Evolutionary conservation across 2,113 vertebrate species (phyloP), one percentile per base, ranked within the genome.

Genomic region (Malaclemys terrapin): DNA sequence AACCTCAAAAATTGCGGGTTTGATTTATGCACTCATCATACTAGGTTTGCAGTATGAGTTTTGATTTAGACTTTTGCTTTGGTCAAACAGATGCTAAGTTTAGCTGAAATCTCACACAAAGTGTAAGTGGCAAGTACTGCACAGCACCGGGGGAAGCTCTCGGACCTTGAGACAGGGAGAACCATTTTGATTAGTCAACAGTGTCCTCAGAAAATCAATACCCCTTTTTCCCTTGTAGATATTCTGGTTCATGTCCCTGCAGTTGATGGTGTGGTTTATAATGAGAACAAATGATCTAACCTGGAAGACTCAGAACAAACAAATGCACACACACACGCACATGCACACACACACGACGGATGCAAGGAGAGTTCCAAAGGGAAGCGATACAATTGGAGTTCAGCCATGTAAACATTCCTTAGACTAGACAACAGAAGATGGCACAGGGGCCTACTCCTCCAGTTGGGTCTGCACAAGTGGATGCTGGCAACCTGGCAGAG

Each of bases 251-350:
- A 35, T 82, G 84, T 54, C 72, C 0, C 0, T 29, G 52, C 54
- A 1, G 22, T 8, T 27, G 82, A 54, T 2, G 20, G 29, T 50
- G 53, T 25, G 86, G n/a, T 27, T 69, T 92, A 45, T 69, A 69
- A 69, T 93, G 79, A 65, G 76, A 89, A 88, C 38, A 78, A 0
- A 1, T 59, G 19, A n/a, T 14, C 76, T 5, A 38, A 0, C 0
- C 7, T 57, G 35, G 72, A 22, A 75, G n/a, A 19, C 38, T 42
- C 7, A 38, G n/a, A 38, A 75, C 22, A n/a, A 31, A 75, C 56
- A 65, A 31, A 65, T 65, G 62, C 5, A 20, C 1, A 17, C 38
- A 14, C 25, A 29, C 9, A 22, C 2, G 5, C 14, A 22, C 38
- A 8, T 2, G 6, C n/a, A 38, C 4, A 38, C 14, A 38, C n/a